Base-by-base conservation (phyloP, 1,140 invertebrate species). In the Helicoverpa zea region DNA sequence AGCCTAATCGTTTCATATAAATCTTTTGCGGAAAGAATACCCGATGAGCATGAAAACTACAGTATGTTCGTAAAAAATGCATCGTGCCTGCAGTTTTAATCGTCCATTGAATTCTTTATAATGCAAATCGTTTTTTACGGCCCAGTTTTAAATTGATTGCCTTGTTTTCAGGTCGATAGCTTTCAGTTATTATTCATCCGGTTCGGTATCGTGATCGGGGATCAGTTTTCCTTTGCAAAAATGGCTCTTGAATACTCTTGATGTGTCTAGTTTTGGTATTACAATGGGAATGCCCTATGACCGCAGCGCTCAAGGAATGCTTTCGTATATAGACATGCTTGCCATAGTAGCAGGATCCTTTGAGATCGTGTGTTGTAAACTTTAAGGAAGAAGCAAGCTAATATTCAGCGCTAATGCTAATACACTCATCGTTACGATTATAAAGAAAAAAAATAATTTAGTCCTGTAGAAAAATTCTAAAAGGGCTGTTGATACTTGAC, bases 61-160 rank as follows among this genome's bases (percentile, higher is more conserved):
- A 52, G 43, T 12, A 59, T 29, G 58, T 59, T 59, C 49, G 52
- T 70, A 54, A 54, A 70, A 54, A 70, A 70, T 52, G 43, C 49
- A 70, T 52, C 66, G 66, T 70, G 49, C 49, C 30, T 30, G 7
- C 52, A 9, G 47, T 70, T 70, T 54, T 70, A 14, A 54, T 54
- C 29, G 66, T n/a, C 66, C 66, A 70, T 30, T 70, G 18, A 52
- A 70, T 70, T 49, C 18, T 70, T 70, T 70, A 64, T 29, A 70
- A 52, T 70, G 49, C 49, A 70, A 70, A 70, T 70, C 49, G 49
- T 3, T 49, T 70, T 54, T 29, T 52, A 70, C 66, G 23, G n/a
- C 12, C 23, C n/a, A 14, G 49, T 70, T 70, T 54, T 18, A 70
- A 52, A 70, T 23, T n/a, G 7, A 70, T 70, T 51, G 12, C 43